Percentiles rank a stretch among this genome's conserved stretches.
These are phyloP conservation scores for Sebastes melanostomus DNA, from an alignment of 2,797 vertebrate species.

Conservation along the genomic window DNA sequence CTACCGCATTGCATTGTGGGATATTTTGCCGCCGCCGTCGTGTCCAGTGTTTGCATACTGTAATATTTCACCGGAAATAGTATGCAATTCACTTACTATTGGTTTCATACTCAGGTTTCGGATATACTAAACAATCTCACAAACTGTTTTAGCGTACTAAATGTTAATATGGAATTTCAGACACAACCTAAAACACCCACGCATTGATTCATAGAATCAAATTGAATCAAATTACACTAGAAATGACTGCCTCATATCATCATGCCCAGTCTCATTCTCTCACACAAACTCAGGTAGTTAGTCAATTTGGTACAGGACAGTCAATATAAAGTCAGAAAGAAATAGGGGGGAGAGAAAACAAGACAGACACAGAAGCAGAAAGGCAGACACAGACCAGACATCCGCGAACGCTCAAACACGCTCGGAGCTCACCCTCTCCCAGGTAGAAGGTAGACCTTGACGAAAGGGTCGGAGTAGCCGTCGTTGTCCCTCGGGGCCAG, in stretches of 20 bases:
- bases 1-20: too few relatives aligned
- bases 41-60: too few relatives aligned
- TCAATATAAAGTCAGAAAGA: conserved; percentile 58
- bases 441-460: conserved; percentile 98
- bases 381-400: conserved; percentile 66
- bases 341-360: conserved; percentile 62
- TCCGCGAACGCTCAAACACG: conserved; percentile 16
- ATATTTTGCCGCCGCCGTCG: too few relatives aligned
- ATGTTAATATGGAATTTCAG: too few relatives aligned
- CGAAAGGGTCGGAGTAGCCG: conserved; percentile 97
- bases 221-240: conserved; percentile 1
- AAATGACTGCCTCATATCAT: conserved; percentile 66
- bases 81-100: too few relatives aligned
- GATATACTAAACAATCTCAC: too few relatives aligned
- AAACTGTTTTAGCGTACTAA: too few relatives aligned
- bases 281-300: conserved; percentile 49
- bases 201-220: conserved; percentile 1
- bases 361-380: conserved; percentile 67
- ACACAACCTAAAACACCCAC: conserved; percentile 18
- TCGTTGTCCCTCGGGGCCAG: conserved; percentile 94
- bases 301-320: conserved; percentile 50
- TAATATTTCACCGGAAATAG: too few relatives aligned
- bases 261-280: conserved; percentile 55
- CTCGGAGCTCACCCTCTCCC: conserved; percentile 91
- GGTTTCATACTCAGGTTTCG: too few relatives aligned